Base-by-base conservation (phyloP, 1,140 invertebrate species). In the Stegodyphus mimosarum region DNA sequence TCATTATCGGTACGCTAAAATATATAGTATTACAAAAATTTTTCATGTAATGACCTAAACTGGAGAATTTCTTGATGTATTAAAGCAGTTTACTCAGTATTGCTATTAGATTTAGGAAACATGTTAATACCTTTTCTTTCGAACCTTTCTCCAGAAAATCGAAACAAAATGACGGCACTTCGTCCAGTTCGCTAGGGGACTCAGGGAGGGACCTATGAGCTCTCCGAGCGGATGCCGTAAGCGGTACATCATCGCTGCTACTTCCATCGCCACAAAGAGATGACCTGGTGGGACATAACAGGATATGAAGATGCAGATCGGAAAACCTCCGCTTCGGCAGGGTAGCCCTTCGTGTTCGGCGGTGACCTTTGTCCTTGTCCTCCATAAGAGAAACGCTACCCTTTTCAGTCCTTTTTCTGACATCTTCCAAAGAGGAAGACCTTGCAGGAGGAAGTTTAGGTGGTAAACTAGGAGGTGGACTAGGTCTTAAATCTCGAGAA, bases 81-180 rank as follows among this genome's bases (percentile, higher is more conserved):
- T 3, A 33, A 33, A 33, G 33, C 33, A 33, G 33, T 33, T 33
- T 33, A 33, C 33, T 33, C 33, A 33, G 3, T 33, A 33, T 33
- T 33, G 33, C 33, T 1, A 33, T 33, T 33, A 33, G 33, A 72
- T n/a, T 50, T 33, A 33, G 3, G 33, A 33, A 33, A 33, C 33
- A 33, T 33, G 17, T 17, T 3, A 49, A 63, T 79, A 79, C 77
- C 51, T 79, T 79, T 69, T 79, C 77, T 55, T 70, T 79, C 13
- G 77, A 52, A 6, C 51, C 51, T 49, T 83, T 83, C 18, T 83
- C 80, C 60, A 74, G 13, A 33, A 74, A 83, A 66, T 83, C 80
- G 50, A 83, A 83, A 67, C 80, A 74, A n/a, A 83, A 83, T 7
- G 78, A 71, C 13, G 78, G n/a, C 49, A 72, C 67, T 60, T 81